phyloP scores from a whole-genome alignment of 2,113 vertebrate species.

The Takifugu bimaculatus region DNA sequence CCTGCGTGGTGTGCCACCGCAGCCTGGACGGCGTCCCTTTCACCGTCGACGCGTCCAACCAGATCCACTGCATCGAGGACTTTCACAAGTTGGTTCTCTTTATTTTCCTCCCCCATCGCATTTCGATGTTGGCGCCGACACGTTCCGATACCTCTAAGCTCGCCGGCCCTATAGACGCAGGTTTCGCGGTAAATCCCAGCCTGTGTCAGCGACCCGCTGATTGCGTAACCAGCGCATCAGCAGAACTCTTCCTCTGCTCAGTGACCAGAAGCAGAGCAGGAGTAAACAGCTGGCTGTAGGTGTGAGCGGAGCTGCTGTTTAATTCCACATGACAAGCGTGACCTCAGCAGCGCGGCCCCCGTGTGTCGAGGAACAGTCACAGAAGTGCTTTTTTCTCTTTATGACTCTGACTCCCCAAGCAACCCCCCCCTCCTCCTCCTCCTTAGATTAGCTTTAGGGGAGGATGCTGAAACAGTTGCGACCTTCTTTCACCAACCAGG shows the following conservation, averaged over 20 bases:
- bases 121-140: neutral
- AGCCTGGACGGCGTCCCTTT: constrained; percentile 98
- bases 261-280: constrained; percentile 57
- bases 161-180: neutral
- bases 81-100: constrained; percentile 87
- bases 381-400: neutral
- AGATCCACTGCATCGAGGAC: constrained; percentile 98
- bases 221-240: constrained; percentile 50
- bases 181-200: constrained; percentile 40
- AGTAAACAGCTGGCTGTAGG: constrained; percentile 31
- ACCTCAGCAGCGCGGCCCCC: constrained; percentile 38
- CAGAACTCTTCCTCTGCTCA: constrained; percentile 42
- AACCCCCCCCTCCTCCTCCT: too few species aligned
- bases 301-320: constrained; percentile 28
- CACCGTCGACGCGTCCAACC: constrained; percentile 92
- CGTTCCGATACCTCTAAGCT: neutral
- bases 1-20: constrained; percentile 92
- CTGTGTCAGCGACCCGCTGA: constrained; percentile 25
- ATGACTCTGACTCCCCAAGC: constrained; percentile 16
- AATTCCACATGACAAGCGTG: constrained; percentile 52
- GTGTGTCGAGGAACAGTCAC: constrained; percentile 65
- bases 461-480: neutral
- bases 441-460: too few species aligned
- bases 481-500: constrained; percentile 18
- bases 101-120: neutral